phyloP scores from a whole-genome alignment of 2,888 invertebrate species.

The Rotaria magnacalcarata region DNA sequence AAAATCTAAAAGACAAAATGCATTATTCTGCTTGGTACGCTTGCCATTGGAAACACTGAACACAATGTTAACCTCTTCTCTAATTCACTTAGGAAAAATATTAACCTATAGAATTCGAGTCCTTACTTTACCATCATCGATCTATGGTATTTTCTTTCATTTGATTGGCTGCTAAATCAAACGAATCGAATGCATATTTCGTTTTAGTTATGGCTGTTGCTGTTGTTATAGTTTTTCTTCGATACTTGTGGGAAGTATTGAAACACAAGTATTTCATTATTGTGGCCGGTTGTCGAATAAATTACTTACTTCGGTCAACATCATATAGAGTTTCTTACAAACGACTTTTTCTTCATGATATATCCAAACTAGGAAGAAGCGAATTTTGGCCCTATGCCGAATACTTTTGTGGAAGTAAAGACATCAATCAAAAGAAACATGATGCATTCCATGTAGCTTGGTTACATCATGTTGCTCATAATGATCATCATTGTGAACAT shows the following conservation, averaged over 20 bases:
- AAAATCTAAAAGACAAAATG: too few relatives aligned
- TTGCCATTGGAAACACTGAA: too few relatives aligned
- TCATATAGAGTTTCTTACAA: background rate
- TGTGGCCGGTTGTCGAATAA: background rate
- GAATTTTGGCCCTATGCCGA: background rate
- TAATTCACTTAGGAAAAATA: too few relatives aligned
- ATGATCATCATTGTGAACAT: background rate
- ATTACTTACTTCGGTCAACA: background rate
- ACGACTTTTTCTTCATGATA: background rate
- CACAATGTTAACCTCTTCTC: too few relatives aligned
- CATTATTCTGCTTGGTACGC: too few relatives aligned
- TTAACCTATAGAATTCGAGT: too few relatives aligned
- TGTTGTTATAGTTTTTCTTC: background rate
- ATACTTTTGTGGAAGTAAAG: background rate
- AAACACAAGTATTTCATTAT: background rate
- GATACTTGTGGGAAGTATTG: background rate
- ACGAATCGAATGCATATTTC: too few relatives aligned
- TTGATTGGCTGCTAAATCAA: too few relatives aligned
- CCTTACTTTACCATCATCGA: too few relatives aligned
- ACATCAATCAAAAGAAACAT: background rate
- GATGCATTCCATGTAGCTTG: background rate
- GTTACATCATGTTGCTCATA: background rate
- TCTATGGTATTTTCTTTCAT: too few relatives aligned
- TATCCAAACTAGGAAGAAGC: background rate
- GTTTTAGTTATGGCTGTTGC: too few relatives aligned